Evolutionary conservation across 2,113 vertebrate species (phyloP), one percentile per base, ranked within the genome.

Genomic region (Glaucidium brasilianum): DNA sequence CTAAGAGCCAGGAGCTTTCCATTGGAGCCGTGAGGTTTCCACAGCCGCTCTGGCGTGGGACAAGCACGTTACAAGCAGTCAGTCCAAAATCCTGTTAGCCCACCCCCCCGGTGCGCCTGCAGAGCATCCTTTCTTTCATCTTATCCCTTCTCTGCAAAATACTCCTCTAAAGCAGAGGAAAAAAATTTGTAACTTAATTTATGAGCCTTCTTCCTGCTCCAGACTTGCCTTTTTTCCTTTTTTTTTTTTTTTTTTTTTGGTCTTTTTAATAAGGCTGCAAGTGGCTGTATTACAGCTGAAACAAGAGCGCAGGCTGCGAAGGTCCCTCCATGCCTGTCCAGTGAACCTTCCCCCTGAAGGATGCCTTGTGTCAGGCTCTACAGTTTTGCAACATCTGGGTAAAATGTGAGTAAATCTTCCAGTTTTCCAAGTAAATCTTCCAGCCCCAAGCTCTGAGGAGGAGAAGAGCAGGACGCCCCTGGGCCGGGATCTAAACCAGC

Each of bases 201-300:
- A 41, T 20, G 27, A 30, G 6, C 13, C 4, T 30, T 19, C 29
- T 27, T 49, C 37, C 56, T n/a, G 26, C 89, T 88, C 60, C 45
- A 50, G 20, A 7, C 29, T 55, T 30, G 26, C 26, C 23, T 71
- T 81, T 66, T 34, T 6, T 8, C 37, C 37, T 34, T 26, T 35
- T 56, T 21, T 53, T 8, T 0, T 60, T 12, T 27, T 18, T 87
- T n/a, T 71, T 21, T 21, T 20, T 47, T 6, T 4, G 2, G 0
- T 62, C 12, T 32, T 15, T 87, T n/a, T 71, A 29, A 34, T 19
- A 19, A 47, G 41, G 32, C 12, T 45, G 45, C n/a, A 30, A 30
- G 17, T 6, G 32, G 45, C n/a, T 34, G 32, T 21, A 7, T 12
- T 12, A 2, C 25, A 66, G 50, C 30, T 72, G 32, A 5, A 35